Evolutionary conservation across 2,888 invertebrate genomes (phyloP).

Genomic region (Pasiphila rectangulata): DNA sequence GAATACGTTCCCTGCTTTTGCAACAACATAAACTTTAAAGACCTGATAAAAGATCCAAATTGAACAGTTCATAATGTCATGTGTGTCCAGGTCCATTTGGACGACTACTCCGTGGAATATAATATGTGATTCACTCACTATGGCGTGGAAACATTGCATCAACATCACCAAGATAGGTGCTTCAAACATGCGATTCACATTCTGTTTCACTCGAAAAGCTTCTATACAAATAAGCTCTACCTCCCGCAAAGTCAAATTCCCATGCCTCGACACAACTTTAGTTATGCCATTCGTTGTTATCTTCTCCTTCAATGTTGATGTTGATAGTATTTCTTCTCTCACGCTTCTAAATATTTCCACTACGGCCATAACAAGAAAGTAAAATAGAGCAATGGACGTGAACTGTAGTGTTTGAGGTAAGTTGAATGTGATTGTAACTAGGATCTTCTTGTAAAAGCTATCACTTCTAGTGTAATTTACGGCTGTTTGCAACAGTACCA

Average conservation of each 20-base stretch:
- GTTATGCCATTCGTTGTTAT: constrained; percentile 33
- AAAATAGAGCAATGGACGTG: constrained; percentile 49
- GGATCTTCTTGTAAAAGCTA: constrained; percentile 55
- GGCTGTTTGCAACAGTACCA: constrained; percentile 42
- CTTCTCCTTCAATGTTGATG: constrained; percentile 23
- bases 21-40: constrained; percentile 54
- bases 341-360: constrained; percentile 48
- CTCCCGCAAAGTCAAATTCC: constrained; percentile 42
- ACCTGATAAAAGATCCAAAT: constrained; percentile 64
- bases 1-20: constrained; percentile 51
- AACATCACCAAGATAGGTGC: constrained; percentile 53
- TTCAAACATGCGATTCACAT: constrained; percentile 56
- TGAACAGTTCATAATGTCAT: constrained; percentile 55
- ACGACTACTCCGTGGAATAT: constrained; percentile 57
- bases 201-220: constrained; percentile 48
- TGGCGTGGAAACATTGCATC: constrained; percentile 62
- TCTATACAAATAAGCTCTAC: constrained; percentile 53
- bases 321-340: constrained; percentile 37
- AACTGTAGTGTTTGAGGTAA: constrained; percentile 62
- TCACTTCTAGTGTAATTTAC: constrained; percentile 53
- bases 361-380: constrained; percentile 49
- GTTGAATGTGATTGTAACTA: constrained; percentile 52
- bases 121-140: constrained; percentile 62
- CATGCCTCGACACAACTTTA: constrained; percentile 36
- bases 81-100: constrained; percentile 39